Evolutionary conservation across 37 sponge, comb jelly and placozoan species (phyloP), one percentile per base, ranked within the genome.

Genomic region (Cliona cf. orientalis): DNA sequence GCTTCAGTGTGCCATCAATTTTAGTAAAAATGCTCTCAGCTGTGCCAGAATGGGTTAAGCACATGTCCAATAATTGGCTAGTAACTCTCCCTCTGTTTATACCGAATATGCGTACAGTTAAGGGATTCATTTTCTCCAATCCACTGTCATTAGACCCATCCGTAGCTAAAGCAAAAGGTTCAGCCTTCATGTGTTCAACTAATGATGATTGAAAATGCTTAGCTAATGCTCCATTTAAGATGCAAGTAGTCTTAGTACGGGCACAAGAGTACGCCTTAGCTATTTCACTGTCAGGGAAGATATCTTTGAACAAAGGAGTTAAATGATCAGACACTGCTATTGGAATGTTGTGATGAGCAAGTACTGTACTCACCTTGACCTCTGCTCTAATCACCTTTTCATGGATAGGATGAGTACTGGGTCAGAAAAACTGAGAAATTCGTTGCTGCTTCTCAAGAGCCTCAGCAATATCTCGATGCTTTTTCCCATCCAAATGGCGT

Each of bases 91-190:
- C 64, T 31, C 64, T 62, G 28, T 62, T 62, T 6, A 12, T 62
- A 19, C 25, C 64, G 25, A 62, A 62, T 28, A 26, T 26, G 25
- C 25, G 64, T 7, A 88, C 89, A 37, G 90, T 89, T 19, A 89
- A 21, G 26, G 90, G 90, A 37, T 89, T 84, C 86, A 89, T 84
- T 49, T 89, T 89, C 73, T 79, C 58, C 31, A 84, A 58, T 7
- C 77, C 89, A 53, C 58, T 76, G 42, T 89, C 86, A 72, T 89
- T 89, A 40, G 85, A 83, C 35, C 90, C 90, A 79, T 89, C 86
- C 36, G 75, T 84, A 22, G 89, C 74, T 9, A 92, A 28, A 38
- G 76, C 25, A 58, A 88, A 92, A 53, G 85, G 93, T 31, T 44
- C 42, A 2, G 66, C 33, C 46, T 70, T 91, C 87, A 86, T 91